These are phyloP conservation scores for Myotis pilosus DNA, from an alignment of 2,797 vertebrate genomes.

Conservation along the genomic window DNA sequence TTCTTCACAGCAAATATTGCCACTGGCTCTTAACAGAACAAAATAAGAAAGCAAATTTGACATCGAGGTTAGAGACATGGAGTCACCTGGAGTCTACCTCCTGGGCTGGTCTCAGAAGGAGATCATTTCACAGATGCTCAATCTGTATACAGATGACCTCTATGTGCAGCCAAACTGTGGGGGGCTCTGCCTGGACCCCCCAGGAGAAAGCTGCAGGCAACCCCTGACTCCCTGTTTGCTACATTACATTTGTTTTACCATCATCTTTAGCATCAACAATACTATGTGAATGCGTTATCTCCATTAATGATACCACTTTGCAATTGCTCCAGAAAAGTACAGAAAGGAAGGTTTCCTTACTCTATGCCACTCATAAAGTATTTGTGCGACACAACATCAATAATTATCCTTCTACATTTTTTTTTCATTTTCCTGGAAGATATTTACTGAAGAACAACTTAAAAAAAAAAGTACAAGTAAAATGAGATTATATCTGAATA, in stretches of 20 bases:
- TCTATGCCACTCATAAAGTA: background rate
- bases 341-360: background rate
- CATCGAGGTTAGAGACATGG: background rate
- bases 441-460: conserved; percentile 27
- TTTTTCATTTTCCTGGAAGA: background rate
- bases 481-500: conserved; percentile 37
- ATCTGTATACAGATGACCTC: background rate
- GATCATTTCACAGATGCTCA: background rate
- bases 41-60: background rate
- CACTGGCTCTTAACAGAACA: background rate
- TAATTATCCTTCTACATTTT: background rate
- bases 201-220: background rate
- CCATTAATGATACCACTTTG: background rate
- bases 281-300: background rate
- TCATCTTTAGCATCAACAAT: conserved; percentile 16
- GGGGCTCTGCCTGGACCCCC: background rate
- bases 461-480: conserved; percentile 17
- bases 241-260: background rate
- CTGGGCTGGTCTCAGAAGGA: background rate
- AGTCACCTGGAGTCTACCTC: background rate
- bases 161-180: background rate
- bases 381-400: background rate
- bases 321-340: background rate
- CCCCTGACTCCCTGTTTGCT: background rate
- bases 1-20: background rate